phyloP scores from a whole-genome alignment of 2,113 vertebrate genomes.

The Nyctibius bracteatus region DNA sequence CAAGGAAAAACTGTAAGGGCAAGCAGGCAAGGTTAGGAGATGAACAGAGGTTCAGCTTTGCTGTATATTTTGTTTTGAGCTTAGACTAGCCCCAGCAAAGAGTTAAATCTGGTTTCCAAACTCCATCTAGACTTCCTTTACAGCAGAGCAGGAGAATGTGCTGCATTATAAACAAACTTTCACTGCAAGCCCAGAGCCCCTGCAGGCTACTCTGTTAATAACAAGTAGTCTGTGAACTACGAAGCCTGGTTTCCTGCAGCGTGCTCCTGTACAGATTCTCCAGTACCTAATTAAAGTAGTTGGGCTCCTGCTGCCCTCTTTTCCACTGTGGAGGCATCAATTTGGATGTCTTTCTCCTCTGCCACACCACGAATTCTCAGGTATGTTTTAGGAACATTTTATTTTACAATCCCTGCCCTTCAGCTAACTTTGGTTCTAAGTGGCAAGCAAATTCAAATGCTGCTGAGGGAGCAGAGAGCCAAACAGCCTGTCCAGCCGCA shows the following conservation, averaged over 20 bases:
- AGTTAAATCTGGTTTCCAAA: conserved; percentile 21
- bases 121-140: neutral
- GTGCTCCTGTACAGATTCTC: neutral
- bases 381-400: neutral
- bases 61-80: neutral
- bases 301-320: conserved; percentile 20
- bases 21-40: neutral
- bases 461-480: neutral
- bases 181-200: neutral
- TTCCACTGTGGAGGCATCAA: neutral
- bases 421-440: neutral
- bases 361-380: neutral
- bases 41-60: neutral
- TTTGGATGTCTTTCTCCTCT: conserved; percentile 27
- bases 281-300: conserved; percentile 45
- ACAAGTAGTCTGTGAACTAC: neutral
- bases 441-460: neutral
- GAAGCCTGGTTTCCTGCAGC: neutral
- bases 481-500: neutral
- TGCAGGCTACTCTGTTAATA: conserved; percentile 37
- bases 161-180: conserved; percentile 43
- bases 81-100: neutral
- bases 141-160: neutral
- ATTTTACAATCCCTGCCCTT: neutral
- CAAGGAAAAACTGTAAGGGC: neutral